These are phyloP conservation scores for Rafetus swinhoei DNA, from an alignment of 2,113 vertebrate species.

Conservation along the genomic window DNA sequence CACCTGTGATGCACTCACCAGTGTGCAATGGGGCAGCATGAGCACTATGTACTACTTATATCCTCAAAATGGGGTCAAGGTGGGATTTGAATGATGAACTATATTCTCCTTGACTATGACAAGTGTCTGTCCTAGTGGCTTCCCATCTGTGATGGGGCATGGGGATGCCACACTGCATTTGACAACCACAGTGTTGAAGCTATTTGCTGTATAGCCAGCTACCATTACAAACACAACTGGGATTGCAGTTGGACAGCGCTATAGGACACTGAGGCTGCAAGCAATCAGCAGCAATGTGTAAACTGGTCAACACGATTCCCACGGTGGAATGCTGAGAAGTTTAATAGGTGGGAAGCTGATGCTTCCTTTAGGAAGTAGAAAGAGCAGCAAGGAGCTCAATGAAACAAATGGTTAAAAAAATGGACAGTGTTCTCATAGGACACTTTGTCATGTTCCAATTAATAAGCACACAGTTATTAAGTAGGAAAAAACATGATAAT, in stretches of 20 bases:
- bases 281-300: not conserved
- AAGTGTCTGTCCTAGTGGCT: not conserved
- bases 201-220: not conserved
- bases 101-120: not conserved
- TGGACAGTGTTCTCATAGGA: not conserved
- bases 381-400: not conserved
- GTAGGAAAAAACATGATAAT: not conserved
- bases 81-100: not conserved
- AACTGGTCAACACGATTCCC: not conserved
- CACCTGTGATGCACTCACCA: not conserved
- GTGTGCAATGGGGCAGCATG: not conserved
- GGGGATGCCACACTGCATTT: not conserved
- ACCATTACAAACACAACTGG: not conserved
- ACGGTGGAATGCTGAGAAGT: not conserved
- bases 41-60: not conserved
- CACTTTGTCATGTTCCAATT: not conserved
- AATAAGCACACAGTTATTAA: not conserved
- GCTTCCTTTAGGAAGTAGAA: accelerated
- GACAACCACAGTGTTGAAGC: not conserved
- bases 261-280: not conserved
- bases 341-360: accelerated
- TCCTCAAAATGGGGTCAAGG: not conserved
- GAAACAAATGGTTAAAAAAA: not conserved
- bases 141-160: not conserved
- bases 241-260: not conserved